A percentile compares a stretch with the other conserved stretches of the same genome.
Conservation (phyloP, 2,113 vertebrate genomes). For the Aegithalos caudatus region DNA sequence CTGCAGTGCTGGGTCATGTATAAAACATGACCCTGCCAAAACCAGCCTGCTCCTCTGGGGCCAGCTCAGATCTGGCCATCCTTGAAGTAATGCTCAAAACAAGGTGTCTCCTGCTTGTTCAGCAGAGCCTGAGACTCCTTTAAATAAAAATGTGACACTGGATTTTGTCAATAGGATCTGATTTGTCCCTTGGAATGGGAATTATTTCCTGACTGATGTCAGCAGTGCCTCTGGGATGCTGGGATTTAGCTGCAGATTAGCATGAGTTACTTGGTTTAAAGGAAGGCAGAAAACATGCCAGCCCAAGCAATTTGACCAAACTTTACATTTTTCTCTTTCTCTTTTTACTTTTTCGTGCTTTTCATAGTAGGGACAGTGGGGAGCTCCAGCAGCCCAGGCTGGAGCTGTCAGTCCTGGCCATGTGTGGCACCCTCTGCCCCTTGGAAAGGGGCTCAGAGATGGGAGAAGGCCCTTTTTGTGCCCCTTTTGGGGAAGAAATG, state of each 20-base stretch:
- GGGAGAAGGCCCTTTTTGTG: not conserved
- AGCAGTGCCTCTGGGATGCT: not conserved
- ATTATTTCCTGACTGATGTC: not conserved
- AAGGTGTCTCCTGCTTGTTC: not conserved
- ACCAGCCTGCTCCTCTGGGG: not conserved
- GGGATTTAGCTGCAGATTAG: not conserved
- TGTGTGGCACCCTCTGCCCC: too few relatives aligned
- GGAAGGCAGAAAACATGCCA: not conserved
- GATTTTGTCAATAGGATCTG: not conserved
- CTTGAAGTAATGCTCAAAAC: not conserved
- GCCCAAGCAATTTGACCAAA: not conserved
- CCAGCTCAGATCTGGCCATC: not conserved
- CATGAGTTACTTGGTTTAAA: not conserved
- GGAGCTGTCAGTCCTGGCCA: not conserved
- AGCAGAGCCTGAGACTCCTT: not conserved
- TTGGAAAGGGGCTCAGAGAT: not conserved
- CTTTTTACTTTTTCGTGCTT: too few relatives aligned
- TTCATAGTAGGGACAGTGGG: not conserved
- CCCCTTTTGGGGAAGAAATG: not conserved
- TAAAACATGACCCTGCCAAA: conserved; percentile 1
- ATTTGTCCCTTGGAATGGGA: not conserved
- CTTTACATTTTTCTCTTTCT: not conserved
- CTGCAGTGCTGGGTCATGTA: not conserved
- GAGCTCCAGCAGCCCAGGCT: not conserved
- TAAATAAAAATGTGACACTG: not conserved